These are phyloP conservation scores for Heterocephalus glaber DNA, from an alignment of 2,113 vertebrate genomes.

Conservation along the genomic window DNA sequence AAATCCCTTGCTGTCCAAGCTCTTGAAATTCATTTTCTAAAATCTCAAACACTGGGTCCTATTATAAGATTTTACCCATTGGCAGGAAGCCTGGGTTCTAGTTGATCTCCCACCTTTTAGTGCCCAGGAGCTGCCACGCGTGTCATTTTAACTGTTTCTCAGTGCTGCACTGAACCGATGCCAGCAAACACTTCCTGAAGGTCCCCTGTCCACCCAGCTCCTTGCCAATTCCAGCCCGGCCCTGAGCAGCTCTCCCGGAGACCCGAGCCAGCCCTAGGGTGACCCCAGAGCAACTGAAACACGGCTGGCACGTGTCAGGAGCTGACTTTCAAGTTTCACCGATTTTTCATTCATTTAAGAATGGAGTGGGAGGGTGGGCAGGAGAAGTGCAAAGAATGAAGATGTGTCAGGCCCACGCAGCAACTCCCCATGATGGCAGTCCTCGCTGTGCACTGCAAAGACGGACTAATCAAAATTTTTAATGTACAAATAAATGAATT, in stretches of 20 bases:
- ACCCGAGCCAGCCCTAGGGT: background rate
- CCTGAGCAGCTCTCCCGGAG: fast-evolving
- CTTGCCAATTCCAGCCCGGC: background rate
- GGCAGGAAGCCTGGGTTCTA: background rate
- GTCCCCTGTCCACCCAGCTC: background rate
- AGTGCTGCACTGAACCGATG: background rate
- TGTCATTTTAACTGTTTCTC: background rate
- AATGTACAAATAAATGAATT: background rate
- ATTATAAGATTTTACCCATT: background rate
- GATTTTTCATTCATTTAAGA: background rate
- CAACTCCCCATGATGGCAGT: background rate
- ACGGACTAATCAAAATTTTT: background rate
- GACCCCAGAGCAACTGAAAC: no score
- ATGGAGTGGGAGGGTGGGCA: background rate
- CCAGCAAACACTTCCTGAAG: background rate
- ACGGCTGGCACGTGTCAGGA: background rate
- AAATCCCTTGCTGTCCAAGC: conserved; percentile 29
- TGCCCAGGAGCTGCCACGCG: background rate
- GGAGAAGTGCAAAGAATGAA: background rate
- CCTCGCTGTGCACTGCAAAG: background rate
- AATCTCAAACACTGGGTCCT: background rate
- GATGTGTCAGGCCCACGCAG: background rate
- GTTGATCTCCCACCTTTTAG: background rate
- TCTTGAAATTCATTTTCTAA: conserved; percentile 20
- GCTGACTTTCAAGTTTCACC: background rate